Base-by-base conservation (phyloP, 2,888 invertebrate species). In the Limnephilus lunatus region DNA sequence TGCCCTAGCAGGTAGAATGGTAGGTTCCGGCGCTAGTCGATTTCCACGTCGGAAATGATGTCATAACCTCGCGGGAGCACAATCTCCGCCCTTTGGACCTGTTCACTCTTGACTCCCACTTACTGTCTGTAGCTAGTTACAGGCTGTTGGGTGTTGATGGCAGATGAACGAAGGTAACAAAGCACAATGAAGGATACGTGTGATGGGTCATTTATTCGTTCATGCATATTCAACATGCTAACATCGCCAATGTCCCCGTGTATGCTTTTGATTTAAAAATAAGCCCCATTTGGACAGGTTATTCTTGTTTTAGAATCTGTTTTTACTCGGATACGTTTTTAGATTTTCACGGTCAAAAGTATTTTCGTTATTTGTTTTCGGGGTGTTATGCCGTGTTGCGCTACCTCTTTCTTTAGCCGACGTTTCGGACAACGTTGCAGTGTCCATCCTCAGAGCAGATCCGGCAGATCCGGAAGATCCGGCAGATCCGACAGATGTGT, bases 11-110 rank as follows among this genome's bases (percentile, higher is more conserved):
- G 68, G 9, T n/a, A n/a, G n/a, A n/a, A n/a, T n/a, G 25, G 25
- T 68, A n/a, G 53, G 53, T 83, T 15, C 35, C 83, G 83, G 19
- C 83, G 83, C 83, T 35, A 2, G 25, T 15, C 31, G 32, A 32
- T 35, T 35, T 39, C 85, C 85, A 25, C 25, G 25, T 25, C 31
- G 85, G 85, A 85, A 85, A 85, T 85, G 85, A 85, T 39, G 85
- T 39, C 85, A 85, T 85, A 32, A 85, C 32, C 32, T 39, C 83
- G 32, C 83, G 83, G 35, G 83, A 35, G 25, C 35, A 35, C 83
- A 83, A 83, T 83, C 83, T 83, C 83, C 83, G 83, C 83, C 19
- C 19, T 85, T 39, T 19, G 39, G 25, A 35, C 19, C n/a, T 82
- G 82, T 83, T 35, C 5, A 25, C 19, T 25, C 7, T 5, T 68